Conservation (phyloP, 1,140 invertebrate species). For the Brachionus manjavacas region DNA sequence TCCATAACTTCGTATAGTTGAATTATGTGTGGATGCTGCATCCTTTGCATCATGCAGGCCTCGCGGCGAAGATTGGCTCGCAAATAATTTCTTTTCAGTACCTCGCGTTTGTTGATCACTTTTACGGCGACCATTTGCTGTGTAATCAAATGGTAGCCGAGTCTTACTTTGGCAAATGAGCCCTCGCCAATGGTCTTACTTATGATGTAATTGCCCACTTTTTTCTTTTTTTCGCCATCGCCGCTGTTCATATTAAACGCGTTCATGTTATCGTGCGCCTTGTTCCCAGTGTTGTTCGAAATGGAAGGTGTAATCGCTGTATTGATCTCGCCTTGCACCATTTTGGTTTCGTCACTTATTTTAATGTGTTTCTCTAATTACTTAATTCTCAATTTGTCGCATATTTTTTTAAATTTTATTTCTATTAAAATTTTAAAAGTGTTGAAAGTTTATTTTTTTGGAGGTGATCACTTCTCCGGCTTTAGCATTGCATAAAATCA, state of each 20-base stretch:
- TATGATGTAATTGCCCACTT: slow-evolving; percentile 52
- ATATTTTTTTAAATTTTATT: neutral
- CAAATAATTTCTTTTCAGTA: slow-evolving; percentile 48
- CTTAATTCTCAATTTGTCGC: neutral
- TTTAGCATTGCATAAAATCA: neutral
- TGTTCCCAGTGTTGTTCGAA: neutral
- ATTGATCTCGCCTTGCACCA: slow-evolving; percentile 33
- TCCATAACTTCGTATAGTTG: slow-evolving; percentile 55
- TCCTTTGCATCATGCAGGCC: slow-evolving; percentile 48
- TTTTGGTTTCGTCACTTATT: neutral
- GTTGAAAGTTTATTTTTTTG: neutral
- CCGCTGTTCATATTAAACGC: slow-evolving; percentile 16
- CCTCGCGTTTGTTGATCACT: slow-evolving; percentile 50
- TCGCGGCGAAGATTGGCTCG: slow-evolving; percentile 50
- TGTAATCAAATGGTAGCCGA: slow-evolving; percentile 50
- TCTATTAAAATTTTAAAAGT: slow-evolving; percentile 7
- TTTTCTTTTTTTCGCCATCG: slow-evolving; percentile 46
- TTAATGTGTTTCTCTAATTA: neutral
- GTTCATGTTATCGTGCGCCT: slow-evolving; percentile 18
- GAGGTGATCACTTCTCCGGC: neutral
- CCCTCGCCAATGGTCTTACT: slow-evolving; percentile 50
- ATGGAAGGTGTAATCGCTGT: slow-evolving; percentile 15
- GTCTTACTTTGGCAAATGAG: slow-evolving; percentile 50
- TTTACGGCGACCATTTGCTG: slow-evolving; percentile 54
- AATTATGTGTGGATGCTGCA: slow-evolving; percentile 52